These are phyloP conservation scores for Stomorhina lunata DNA, from an alignment of 2,888 invertebrate genomes.

Conservation along the genomic window DNA sequence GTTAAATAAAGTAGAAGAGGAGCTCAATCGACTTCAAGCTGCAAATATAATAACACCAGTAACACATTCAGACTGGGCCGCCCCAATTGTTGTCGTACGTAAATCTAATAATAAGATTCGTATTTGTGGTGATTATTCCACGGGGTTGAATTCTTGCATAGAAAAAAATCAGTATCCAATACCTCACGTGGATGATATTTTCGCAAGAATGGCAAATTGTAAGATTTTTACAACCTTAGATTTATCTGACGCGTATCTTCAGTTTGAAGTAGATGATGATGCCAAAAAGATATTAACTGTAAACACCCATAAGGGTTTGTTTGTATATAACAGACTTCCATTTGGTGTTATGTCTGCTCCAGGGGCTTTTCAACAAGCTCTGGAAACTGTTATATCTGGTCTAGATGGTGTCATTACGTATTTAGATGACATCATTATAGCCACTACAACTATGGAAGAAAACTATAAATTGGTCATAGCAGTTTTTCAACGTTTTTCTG, in stretches of 20 bases:
- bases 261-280: constrained; percentile 16
- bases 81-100: constrained; percentile 18
- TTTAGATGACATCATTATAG: not conserved
- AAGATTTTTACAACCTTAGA: not conserved
- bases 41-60: constrained; percentile 16
- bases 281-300: not conserved
- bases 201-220: constrained; percentile 26
- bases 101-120: constrained; percentile 10
- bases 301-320: not conserved
- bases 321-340: not conserved
- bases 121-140: constrained; percentile 41
- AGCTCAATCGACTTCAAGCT: constrained; percentile 7
- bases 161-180: constrained; percentile 19
- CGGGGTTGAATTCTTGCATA: constrained; percentile 8
- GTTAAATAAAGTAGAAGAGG: constrained; percentile 1
- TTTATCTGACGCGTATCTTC: constrained; percentile 17
- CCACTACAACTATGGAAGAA: not conserved
- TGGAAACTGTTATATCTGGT: not conserved
- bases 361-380: not conserved
- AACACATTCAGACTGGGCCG: constrained; percentile 29
- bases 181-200: constrained; percentile 34
- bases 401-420: not conserved
- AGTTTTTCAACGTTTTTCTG: constrained; percentile 22
- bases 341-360: not conserved
- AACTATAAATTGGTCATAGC: not conserved